Evolutionary conservation across 2,888 invertebrate species (phyloP), one percentile per base, ranked within the genome.

Genomic region (Keiferia lycopersicella): DNA sequence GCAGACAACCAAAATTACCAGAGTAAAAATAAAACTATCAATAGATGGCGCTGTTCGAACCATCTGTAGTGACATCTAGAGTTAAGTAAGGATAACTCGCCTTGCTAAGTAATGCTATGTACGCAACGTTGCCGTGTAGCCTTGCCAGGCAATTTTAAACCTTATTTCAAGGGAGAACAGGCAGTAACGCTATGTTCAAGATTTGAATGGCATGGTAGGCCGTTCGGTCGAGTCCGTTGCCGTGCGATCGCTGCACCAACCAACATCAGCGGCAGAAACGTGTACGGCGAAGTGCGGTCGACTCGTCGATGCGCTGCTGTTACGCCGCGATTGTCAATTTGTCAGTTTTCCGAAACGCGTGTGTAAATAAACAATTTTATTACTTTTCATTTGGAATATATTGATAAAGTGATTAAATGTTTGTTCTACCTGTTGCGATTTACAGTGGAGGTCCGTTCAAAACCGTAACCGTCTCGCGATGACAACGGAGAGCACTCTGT

Each of bases 271-370:
- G 83, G 78, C 88, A 88, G 90, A 91, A 91, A 91, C 91, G 91
- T 91, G 91, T 89, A 88, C 81, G 91, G 83, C 91, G 91, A 91
- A 91, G 91, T 91, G 91, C 91, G 91, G 82, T 91, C 91, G 91
- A 85, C 87, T 90, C 86, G 91, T 90, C 91, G 91, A 88, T 88
- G 88, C 84, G 89, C 87, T 90, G 88, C 81, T 80, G 65, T 79
- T 34, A 7, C 84, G 86, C 88, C 87, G 81, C 79, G 90, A 88
- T 84, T 84, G 87, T 87, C 81, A 82, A 86, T 81, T 41, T 77
- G 61, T 56, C 79, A 86, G 86, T 87, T 88, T 86, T 78, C 77
- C 87, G 87, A 86, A 88, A 84, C 91, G 90, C 86, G 88, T 82
- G 91, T 91, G 91, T 89, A 83, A 88, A 90, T 87, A 90, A 90